A percentile compares a stretch with the other conserved stretches of the same genome.
Evolutionary conservation across 1,140 invertebrate genomes (phyloP).

Genomic region (Orius insidiosus): DNA sequence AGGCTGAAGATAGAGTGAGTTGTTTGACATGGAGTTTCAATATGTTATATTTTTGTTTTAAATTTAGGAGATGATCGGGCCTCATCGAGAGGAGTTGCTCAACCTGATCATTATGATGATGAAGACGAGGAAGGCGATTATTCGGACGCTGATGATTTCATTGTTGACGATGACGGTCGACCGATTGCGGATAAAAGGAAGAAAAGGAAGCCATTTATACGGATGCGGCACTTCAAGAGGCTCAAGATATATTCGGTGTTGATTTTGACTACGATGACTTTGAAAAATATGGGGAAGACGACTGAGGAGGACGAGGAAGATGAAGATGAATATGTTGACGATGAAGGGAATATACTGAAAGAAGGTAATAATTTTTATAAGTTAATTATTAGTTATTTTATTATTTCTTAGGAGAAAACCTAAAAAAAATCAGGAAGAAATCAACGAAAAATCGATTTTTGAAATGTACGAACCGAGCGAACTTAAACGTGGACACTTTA

Average conservation of each 20-base stretch:
- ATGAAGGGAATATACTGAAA: slow-evolving; percentile 37
- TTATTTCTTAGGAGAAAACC: slow-evolving; percentile 26
- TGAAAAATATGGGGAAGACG: slow-evolving; percentile 71
- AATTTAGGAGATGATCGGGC: slow-evolving; percentile 53
- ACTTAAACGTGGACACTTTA: slow-evolving; percentile 88
- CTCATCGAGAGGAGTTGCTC: slow-evolving; percentile 34
- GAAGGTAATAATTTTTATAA: slow-evolving; percentile 14
- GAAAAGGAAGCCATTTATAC: slow-evolving; percentile 76
- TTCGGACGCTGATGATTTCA: slow-evolving; percentile 89
- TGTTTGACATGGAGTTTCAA: slow-evolving; percentile 6
- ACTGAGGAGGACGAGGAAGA: slow-evolving; percentile 65
- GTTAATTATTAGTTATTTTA: too few species aligned
- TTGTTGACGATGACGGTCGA: slow-evolving; percentile 88
- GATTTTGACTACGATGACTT: slow-evolving; percentile 97
- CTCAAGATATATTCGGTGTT: slow-evolving; percentile 97
- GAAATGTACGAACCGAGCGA: slow-evolving; percentile 96
- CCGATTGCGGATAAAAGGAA: slow-evolving; percentile 76
- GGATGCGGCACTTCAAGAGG: slow-evolving; percentile 90
- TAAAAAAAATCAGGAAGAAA: slow-evolving; percentile 62
- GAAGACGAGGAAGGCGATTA: slow-evolving; percentile 54
- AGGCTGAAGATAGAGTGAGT: slow-evolving; percentile 23
- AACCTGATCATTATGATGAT: slow-evolving; percentile 44
- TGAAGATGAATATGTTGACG: slow-evolving; percentile 54
- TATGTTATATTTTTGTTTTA: slow-evolving; percentile 5
- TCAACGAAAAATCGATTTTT: slow-evolving; percentile 78